Conservation (phyloP, 2,888 invertebrate species). For the Unio pictorum region DNA sequence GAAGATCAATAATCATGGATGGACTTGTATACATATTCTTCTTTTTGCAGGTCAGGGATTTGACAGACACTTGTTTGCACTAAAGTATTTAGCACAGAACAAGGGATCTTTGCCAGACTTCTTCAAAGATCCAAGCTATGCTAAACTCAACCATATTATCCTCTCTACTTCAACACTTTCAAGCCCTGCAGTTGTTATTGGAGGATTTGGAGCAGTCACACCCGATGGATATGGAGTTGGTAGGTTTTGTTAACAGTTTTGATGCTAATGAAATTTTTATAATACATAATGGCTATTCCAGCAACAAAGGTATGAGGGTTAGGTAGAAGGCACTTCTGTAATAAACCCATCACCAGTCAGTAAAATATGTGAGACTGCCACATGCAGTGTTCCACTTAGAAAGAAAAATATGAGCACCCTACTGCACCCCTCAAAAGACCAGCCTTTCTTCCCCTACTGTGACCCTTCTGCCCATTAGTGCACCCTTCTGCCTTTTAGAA, state of each 20-base stretch:
- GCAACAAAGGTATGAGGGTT: too few species aligned
- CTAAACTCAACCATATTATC: slow-evolving; percentile 87
- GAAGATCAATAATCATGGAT: not conserved
- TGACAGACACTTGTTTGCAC: slow-evolving; percentile 93
- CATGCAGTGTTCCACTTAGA: too few species aligned
- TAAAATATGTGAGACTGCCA: too few species aligned
- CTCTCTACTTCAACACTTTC: slow-evolving; percentile 95
- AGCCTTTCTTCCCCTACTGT: too few species aligned
- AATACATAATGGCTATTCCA: too few species aligned
- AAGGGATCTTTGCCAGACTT: slow-evolving; percentile 76
- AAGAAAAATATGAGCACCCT: too few species aligned
- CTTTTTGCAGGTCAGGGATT: slow-evolving; percentile 87
- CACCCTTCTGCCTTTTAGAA: too few species aligned
- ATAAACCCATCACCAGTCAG: too few species aligned
- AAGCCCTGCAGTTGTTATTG: slow-evolving; percentile 87
- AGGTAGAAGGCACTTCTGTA: too few species aligned
- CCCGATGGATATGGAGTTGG: slow-evolving; percentile 90
- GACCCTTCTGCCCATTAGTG: too few species aligned
- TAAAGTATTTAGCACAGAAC: slow-evolving; percentile 77
- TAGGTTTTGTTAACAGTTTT: slow-evolving; percentile 31
- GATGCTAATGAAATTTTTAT: too few species aligned
- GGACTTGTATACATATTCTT: not conserved
- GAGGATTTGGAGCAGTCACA: slow-evolving; percentile 95
- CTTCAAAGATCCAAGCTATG: slow-evolving; percentile 84
- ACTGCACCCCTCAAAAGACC: too few species aligned